Evolutionary conservation across 2,113 vertebrate species (phyloP), one percentile per base, ranked within the genome.

Genomic region (Oryzias melastigma): DNA sequence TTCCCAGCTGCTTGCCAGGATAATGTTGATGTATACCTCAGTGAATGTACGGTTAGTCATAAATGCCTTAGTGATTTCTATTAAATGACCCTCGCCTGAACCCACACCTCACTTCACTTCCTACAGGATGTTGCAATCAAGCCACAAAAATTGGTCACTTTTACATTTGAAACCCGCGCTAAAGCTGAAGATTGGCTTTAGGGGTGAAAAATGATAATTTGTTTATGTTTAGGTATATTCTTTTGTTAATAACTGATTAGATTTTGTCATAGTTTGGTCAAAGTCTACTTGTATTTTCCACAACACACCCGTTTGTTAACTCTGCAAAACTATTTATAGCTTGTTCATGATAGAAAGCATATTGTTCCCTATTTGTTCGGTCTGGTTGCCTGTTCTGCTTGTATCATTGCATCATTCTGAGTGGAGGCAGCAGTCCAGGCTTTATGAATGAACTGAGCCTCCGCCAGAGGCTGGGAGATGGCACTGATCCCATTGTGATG

Each of bases 391-490:
- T 71, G 78, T 76, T 81, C 52, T 66, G 49, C 58, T 75, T 56
- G 52, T 85, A 70, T 72, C 67, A 60, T 90, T 91, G 87, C 88
- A 91, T 88, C 88, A 90, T 83, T 74, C 62, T 46, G 73, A 64
- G 81, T 56, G 65, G 78, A 83, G 81, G 77, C 81, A 72, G 77
- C 53, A 70, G 82, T 64, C 71, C 60, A 68, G 78, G 67, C 83
- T 90, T 90, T 88, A 87, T 90, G 90, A 92, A 92, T 92, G 90
- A 91, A 89, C 45, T 46, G 62, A 85, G 70, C 88, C 80, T 83
- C 71, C 59, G 73, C 64, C 68, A 82, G 83, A 85, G 80, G 75
- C 87, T 75, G 80, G 60, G 70, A 85, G 85, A 85, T 89, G 87
- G 90, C 85, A 78, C 76, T 0, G 73, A 80, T 89, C 89, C 91